Evolutionary conservation across 2,797 vertebrate species (phyloP), one percentile per base, ranked within the genome.

Genomic region (Amniataba percoides): DNA sequence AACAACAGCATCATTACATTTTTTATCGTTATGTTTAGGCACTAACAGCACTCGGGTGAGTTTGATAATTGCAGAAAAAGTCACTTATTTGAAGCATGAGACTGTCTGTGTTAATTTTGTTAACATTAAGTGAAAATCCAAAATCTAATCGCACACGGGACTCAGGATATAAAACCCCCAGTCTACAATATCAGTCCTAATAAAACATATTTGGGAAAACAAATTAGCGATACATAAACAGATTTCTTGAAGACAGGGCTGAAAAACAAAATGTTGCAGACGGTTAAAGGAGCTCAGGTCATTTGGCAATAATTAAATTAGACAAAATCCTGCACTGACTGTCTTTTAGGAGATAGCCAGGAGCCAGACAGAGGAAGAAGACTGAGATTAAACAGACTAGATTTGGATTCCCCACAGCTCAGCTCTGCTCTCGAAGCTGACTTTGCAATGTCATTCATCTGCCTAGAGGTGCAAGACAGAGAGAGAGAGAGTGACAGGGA

Each of bases 361-460:
- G 2, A 63, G 45, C 40, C 65, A 55, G 60, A 55, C 1, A 48
- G 53, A 25, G 61, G 77, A 8, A 58, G 66, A 66, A 61, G 45
- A 53, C 7, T 46, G 40, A 55, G 60, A 73, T 79, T 78, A 56
- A 62, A 80, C 23, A 39, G 57, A 67, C 53, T 42, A 19, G 27
- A 74, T 68, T 77, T 74, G 19, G 31, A 80, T 40, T 81, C 69
- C 69, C 64, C 59, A 7, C 57, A 78, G 62, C 65, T 72, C 57
- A 46, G 69, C 67, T 66, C 27, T 63, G 55, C 59, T 10, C 52
- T 71, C 48, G 55, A 67, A 65, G 71, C 77, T 81, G 81, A 84
- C 83, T 85, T 75, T 75, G 75, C 74, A 71, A 36, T 81, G 85
- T 80, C 84, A 80, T 81, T 77, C 60, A 69, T 78, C 46, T 59